phyloP scores from a whole-genome alignment of 64 coral and sea anemone species.

The Porites australiensis region DNA sequence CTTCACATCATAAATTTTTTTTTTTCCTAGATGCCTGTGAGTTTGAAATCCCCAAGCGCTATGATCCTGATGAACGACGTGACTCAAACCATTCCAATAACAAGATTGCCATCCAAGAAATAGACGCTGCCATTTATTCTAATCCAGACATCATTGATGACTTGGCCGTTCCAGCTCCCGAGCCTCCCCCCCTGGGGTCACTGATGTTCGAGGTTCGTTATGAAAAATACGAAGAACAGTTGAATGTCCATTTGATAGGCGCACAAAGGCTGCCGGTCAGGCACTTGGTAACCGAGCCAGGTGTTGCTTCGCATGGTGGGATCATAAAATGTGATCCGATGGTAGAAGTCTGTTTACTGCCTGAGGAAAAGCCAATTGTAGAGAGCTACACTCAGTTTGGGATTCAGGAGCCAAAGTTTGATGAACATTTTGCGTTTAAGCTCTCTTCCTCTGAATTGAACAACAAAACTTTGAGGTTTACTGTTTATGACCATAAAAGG shows the following conservation, averaged over 20 bases:
- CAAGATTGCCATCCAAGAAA: constrained; percentile 38
- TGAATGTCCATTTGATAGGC: constrained; percentile 72
- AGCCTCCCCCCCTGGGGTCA: constrained; percentile 61
- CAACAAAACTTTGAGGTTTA: constrained; percentile 75
- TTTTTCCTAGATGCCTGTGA: constrained; percentile 37
- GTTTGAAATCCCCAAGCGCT: constrained; percentile 81
- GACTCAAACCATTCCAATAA: constrained; percentile 30
- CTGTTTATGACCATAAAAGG: constrained; percentile 72
- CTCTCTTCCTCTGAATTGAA: constrained; percentile 51
- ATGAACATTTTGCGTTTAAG: constrained; percentile 77
- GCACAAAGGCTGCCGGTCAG: constrained; percentile 79
- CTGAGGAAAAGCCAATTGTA: constrained; percentile 74
- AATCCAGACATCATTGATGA: constrained; percentile 22
- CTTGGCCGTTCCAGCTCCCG: constrained; percentile 14
- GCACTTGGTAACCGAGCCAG: constrained; percentile 73
- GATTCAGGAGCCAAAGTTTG: constrained; percentile 74
- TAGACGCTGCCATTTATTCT: constrained; percentile 69
- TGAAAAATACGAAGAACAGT: constrained; percentile 72
- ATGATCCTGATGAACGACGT: constrained; percentile 64
- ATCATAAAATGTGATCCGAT: constrained; percentile 60
- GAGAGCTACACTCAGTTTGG: constrained; percentile 62
- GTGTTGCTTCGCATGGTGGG: constrained; percentile 32
- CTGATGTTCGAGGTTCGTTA: constrained; percentile 70
- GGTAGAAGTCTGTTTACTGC: constrained; percentile 74
- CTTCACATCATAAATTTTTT: too few relatives aligned